phyloP scores from a whole-genome alignment of 2,888 invertebrate species.

The Masnerella sp. region DNA sequence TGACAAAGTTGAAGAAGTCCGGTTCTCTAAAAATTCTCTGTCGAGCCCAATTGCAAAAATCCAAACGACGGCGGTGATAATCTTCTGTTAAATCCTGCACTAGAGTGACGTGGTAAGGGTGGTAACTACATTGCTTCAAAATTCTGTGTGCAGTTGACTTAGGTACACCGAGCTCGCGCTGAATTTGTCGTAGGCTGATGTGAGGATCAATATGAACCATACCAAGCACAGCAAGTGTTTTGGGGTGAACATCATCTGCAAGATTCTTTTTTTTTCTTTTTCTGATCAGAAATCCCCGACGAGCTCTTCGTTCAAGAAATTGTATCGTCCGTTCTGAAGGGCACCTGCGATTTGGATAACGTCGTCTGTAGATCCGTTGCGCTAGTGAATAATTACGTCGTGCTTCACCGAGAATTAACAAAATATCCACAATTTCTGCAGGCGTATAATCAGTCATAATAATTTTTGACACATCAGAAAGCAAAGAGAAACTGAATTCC shows the following conservation, averaged over 20 bases:
- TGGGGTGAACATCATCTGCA: background rate
- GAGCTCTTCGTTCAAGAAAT: background rate
- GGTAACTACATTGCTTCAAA: background rate
- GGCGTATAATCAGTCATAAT: conserved; percentile 3
- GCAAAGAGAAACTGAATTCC: too few relatives aligned
- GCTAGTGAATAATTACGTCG: background rate
- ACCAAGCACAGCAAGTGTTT: too few relatives aligned
- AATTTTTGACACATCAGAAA: too few relatives aligned
- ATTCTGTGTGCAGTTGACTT: conserved; percentile 10
- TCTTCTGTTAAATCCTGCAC: background rate
- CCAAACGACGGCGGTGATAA: background rate
- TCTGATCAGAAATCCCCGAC: background rate
- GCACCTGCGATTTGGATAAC: background rate
- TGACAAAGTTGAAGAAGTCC: conserved; percentile 1
- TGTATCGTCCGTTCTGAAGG: background rate
- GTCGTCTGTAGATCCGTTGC: background rate
- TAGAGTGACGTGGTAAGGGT: conserved; percentile 15
- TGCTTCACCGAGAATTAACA: background rate
- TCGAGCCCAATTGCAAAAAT: conserved; percentile 6
- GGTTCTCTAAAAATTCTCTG: background rate
- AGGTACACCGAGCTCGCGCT: background rate
- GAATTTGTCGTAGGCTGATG: background rate
- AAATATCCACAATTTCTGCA: background rate
- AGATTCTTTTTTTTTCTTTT: background rate
- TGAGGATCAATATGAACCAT: background rate